Evolutionary conservation across 2,888 invertebrate genomes (phyloP).

Genomic region (Himalopsyche anomala): DNA sequence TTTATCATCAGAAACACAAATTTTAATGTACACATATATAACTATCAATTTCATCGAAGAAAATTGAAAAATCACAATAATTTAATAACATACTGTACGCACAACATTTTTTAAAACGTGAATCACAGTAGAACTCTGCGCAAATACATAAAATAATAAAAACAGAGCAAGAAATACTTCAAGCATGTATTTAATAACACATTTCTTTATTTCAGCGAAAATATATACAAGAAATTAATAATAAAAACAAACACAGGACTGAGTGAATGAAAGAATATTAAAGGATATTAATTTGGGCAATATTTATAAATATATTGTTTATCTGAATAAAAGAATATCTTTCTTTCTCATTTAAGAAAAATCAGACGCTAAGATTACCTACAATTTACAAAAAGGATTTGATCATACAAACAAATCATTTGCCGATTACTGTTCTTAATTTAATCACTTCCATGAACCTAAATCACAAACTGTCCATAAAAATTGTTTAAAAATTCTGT

Average conservation of each 20-base stretch:
- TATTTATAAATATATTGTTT: background rate
- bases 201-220: constrained; percentile 25
- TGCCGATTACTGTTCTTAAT: constrained; percentile 9
- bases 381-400: constrained; percentile 7
- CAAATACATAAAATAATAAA: constrained; percentile 41
- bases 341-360: constrained; percentile 4
- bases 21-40: constrained; percentile 61
- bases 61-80: constrained; percentile 57
- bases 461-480: constrained; percentile 15
- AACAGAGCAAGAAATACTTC: constrained; percentile 34
- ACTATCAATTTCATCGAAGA: constrained; percentile 52
- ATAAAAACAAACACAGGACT: constrained; percentile 31
- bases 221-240: constrained; percentile 29
- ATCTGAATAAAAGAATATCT: background rate
- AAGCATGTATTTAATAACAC: constrained; percentile 29
- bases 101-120: constrained; percentile 56
- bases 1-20: constrained; percentile 59
- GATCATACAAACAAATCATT: constrained; percentile 6
- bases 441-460: background rate
- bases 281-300: background rate
- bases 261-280: constrained; percentile 10
- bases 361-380: constrained; percentile 3
- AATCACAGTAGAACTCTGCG: constrained; percentile 63
- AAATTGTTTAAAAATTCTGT: constrained; percentile 1
- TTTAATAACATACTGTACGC: constrained; percentile 46